Percentiles rank a stretch among this genome's conserved stretches.
Evolutionary conservation across 2,888 invertebrate species (phyloP).

Genomic region (Baronia brevicornis): DNA sequence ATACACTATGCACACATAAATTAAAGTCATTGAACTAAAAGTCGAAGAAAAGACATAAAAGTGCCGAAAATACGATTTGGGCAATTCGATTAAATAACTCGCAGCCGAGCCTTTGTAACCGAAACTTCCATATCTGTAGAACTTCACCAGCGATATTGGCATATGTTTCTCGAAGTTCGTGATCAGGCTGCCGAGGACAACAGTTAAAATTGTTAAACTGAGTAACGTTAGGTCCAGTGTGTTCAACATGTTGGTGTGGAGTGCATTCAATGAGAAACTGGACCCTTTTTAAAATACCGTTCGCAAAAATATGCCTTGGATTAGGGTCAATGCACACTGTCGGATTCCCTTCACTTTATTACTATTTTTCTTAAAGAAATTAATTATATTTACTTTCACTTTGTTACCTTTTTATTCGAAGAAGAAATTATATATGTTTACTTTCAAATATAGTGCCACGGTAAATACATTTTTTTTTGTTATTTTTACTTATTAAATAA

Average conservation of each 20-base stretch:
- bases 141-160: conserved; percentile 68
- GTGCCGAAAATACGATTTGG: conserved; percentile 82
- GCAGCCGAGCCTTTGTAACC: conserved; percentile 42
- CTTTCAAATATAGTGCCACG: too few relatives aligned
- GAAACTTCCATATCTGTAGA: conserved; percentile 79
- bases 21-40: conserved; percentile 47
- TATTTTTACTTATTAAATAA: too few relatives aligned
- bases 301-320: too few relatives aligned
- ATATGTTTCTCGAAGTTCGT: conserved; percentile 71
- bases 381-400: conserved; percentile 13
- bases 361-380: conserved; percentile 12
- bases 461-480: too few relatives aligned
- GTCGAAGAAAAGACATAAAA: conserved; percentile 79
- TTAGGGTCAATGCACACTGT: too few relatives aligned
- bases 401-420: conserved; percentile 11
- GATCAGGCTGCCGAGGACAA: conserved; percentile 41
- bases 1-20: conserved; percentile 32
- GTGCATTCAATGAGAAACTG: too few relatives aligned
- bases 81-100: conserved; percentile 61
- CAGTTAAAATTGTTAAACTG: conserved; percentile 2
- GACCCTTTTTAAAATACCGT: too few relatives aligned
- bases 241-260: too few relatives aligned
- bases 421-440: conserved; percentile 4
- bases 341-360: too few relatives aligned
- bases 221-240: conserved; percentile 6